Base-by-base conservation (phyloP, 2,113 vertebrate species). In the Pluvialis apricaria region DNA sequence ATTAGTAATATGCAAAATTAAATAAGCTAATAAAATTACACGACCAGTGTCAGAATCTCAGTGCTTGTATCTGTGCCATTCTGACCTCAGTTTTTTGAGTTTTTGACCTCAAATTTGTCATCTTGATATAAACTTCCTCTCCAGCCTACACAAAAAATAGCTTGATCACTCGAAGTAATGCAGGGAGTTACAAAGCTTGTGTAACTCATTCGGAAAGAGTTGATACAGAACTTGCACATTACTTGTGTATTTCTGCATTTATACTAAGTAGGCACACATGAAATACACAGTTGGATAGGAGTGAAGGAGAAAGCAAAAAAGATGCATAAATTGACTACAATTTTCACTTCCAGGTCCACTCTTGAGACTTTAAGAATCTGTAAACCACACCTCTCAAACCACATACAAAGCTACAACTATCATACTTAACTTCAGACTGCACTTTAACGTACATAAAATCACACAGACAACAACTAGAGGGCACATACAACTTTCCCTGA, bases 241-340 rank as follows among this genome's bases (percentile, higher is more conserved):
- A 28, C 11, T 18, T 29, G 10, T n/a, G 22, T 31, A 83, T 86
- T 88, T 76, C 62, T 91, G 45, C 51, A 70, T 54, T 92, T 66
- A 13, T 29, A 62, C 38, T 49, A 73, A 13, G n/a, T 22, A 72
- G 44, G 44, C 22, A 80, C 19, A 57, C 0, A 0, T n/a, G 17
- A 76, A 12, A 51, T 36, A 60, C 17, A 52, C 6, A 51, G 8
- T 3, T 71, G 42, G 44, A 45, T 26, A 55, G 10, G 13, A 86
- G 73, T 42, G 65, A 94, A 89, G 31, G 12, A 94, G 15, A 28
- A 51, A 86, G 20, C n/a, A 40, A 77, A 88, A 58, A 68, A 31
- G 15, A 81, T 31, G 12, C 6, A 32, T 47, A 54, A 40, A 54
- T 13, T 42, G 25, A 45, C 68, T 71, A 51, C 3, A 55, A 14